Evolutionary conservation across 2,888 invertebrate species (phyloP).

Genomic region (Conistra vaccinii): DNA sequence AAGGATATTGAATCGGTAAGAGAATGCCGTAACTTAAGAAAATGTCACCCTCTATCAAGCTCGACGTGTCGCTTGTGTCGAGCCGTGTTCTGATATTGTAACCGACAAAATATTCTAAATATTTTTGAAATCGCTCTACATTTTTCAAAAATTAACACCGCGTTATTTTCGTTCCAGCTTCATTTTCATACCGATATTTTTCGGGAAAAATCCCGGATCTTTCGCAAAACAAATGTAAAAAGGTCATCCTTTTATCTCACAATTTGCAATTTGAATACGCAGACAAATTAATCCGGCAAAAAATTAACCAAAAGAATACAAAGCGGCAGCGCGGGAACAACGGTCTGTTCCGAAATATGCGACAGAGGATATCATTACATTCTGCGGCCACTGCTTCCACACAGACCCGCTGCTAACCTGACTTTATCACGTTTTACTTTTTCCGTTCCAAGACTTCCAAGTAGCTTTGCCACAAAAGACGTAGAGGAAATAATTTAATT

Average conservation of each 20-base stretch:
- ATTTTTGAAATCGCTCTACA: constrained; percentile 16
- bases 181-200: constrained; percentile 58
- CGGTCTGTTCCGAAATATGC: constrained; percentile 82
- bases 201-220: constrained; percentile 56
- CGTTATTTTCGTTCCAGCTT: constrained; percentile 52
- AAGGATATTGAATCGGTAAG: constrained; percentile 85
- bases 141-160: constrained; percentile 57
- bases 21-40: constrained; percentile 77
- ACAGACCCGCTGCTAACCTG: constrained; percentile 50
- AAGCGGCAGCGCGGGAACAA: constrained; percentile 78
- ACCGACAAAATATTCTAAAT: constrained; percentile 55
- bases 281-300: constrained; percentile 88
- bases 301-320: constrained; percentile 86
- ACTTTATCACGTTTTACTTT: constrained; percentile 59
- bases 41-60: constrained; percentile 80
- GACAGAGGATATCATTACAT: constrained; percentile 79
- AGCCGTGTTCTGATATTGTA: constrained; percentile 66
- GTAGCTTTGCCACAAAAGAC: constrained; percentile 52
- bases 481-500: constrained; percentile 65
- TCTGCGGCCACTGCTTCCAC: constrained; percentile 58
- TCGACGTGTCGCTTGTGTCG: constrained; percentile 74
- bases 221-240: constrained; percentile 75
- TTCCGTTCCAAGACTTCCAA: constrained; percentile 41
- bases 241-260: constrained; percentile 86
- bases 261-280: constrained; percentile 89